A percentile compares a stretch with the other conserved stretches of the same genome.
Evolutionary conservation across 2,888 invertebrate species (phyloP).

Genomic region (Fissipunctia ypsillon): DNA sequence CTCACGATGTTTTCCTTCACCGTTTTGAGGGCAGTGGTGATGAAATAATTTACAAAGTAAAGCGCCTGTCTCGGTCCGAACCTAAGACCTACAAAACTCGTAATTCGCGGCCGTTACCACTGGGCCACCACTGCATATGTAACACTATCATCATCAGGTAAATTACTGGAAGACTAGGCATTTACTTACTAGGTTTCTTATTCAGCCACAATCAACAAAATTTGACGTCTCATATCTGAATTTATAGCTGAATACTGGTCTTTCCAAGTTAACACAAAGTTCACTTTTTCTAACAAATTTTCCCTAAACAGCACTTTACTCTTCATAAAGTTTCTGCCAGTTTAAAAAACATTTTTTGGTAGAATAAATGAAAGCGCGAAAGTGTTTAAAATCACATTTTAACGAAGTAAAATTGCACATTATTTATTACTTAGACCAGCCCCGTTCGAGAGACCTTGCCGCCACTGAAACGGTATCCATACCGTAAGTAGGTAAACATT

Average conservation of each 20-base stretch:
- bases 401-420: conserved; percentile 20
- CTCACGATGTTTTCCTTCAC: no score
- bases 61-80: no score
- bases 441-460: conserved; percentile 65
- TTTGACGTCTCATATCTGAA: background rate
- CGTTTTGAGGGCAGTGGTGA: no score
- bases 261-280: background rate
- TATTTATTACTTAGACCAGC: conserved; percentile 59
- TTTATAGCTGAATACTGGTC: background rate
- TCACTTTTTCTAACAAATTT: background rate
- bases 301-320: background rate
- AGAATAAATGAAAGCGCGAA: conserved; percentile 5
- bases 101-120: no score
- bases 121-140: no score
- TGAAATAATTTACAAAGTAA: no score
- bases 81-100: no score
- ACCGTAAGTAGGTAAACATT: conserved; percentile 71
- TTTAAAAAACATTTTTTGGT: background rate
- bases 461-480: conserved; percentile 79
- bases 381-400: conserved; percentile 16
- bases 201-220: background rate
- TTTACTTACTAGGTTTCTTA: background rate
- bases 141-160: background rate
- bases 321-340: background rate
- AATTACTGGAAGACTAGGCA: background rate